Conservation (phyloP, 2,888 invertebrate genomes). For the Melanargia galathea region DNA sequence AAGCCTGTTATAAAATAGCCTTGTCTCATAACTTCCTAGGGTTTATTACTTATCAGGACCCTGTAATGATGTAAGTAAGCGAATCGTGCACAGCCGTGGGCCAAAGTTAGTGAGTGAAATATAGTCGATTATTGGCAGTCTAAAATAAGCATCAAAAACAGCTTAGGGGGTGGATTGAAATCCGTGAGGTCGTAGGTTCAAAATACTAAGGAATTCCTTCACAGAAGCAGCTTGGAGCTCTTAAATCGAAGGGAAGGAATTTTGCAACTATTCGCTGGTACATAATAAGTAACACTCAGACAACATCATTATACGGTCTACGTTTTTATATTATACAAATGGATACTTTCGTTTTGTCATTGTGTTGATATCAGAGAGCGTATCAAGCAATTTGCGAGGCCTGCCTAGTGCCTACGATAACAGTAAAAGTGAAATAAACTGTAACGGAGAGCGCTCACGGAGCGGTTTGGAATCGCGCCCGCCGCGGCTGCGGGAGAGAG, state of each 20-base stretch:
- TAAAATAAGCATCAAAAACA: not conserved
- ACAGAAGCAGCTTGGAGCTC: too few relatives aligned
- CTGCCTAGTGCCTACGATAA: slow-evolving; percentile 28
- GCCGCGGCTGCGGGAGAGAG: too few relatives aligned
- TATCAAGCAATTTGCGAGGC: slow-evolving; percentile 37
- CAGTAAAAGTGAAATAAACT: slow-evolving; percentile 32
- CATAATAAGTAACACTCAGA: not conserved
- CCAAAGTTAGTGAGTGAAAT: slow-evolving; percentile 32
- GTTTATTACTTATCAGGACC: slow-evolving; percentile 10
- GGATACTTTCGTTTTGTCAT: slow-evolving; percentile 35
- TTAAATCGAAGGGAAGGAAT: too few relatives aligned
- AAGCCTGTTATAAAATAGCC: slow-evolving; percentile 25
- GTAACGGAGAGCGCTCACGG: too few relatives aligned
- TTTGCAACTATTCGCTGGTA: too few relatives aligned
- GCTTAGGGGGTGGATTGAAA: too few relatives aligned
- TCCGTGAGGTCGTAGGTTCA: too few relatives aligned
- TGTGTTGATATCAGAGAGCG: slow-evolving; percentile 35
- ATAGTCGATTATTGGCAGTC: slow-evolving; percentile 28
- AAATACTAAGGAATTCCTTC: too few relatives aligned
- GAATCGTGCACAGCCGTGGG: slow-evolving; percentile 31
- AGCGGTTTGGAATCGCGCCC: too few relatives aligned
- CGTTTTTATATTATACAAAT: slow-evolving; percentile 36
- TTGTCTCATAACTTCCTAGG: slow-evolving; percentile 32
- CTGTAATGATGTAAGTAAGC: slow-evolving; percentile 30
- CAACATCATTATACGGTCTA: not conserved